phyloP scores from a whole-genome alignment of 1,140 invertebrate genomes.

The Penaeus vannamei region DNA sequence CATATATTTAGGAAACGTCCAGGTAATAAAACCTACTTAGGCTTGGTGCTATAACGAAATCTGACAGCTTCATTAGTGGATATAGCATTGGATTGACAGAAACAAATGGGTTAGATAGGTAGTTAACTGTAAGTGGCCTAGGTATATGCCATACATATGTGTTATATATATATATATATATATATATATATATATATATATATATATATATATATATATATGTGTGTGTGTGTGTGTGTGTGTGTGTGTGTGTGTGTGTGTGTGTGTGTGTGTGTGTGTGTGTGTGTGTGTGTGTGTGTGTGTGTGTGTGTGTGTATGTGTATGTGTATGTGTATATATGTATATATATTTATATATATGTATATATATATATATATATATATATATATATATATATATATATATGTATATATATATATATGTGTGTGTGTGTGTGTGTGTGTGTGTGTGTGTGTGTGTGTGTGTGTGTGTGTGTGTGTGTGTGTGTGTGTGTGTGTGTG shows the following conservation, averaged over 20 bases:
- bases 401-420: too few relatives aligned
- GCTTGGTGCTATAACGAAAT: too few relatives aligned
- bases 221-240: too few relatives aligned
- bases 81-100: too few relatives aligned
- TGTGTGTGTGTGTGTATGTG: constrained; percentile 12
- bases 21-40: too few relatives aligned
- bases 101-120: neutral
- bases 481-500: neutral
- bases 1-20: too few relatives aligned
- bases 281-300: neutral
- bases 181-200: neutral
- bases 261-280: too few relatives aligned
- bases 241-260: too few relatives aligned
- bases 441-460: neutral
- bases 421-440: neutral
- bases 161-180: neutral
- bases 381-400: too few relatives aligned
- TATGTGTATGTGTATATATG: neutral
- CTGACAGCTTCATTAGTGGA: too few relatives aligned
- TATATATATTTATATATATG: neutral
- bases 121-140: neutral
- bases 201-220: neutral
- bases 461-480: neutral
- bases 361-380: too few relatives aligned
- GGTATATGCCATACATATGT: neutral